Base-by-base conservation (phyloP, 2,888 invertebrate genomes). In the Drosophila birchii region DNA sequence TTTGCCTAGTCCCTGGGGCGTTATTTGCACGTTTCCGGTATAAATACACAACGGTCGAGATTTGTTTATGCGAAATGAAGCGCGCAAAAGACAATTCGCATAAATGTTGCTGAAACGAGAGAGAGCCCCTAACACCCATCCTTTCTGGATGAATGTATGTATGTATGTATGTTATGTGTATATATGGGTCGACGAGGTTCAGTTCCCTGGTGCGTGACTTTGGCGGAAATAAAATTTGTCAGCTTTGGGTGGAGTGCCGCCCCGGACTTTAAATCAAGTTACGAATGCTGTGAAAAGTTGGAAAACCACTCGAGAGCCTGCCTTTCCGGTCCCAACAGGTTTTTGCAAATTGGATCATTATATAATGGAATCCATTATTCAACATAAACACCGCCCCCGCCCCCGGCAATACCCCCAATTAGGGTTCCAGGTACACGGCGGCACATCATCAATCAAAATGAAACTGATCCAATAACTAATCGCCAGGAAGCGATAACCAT, bases 51-150 rank as follows among this genome's bases (percentile, higher is more conserved):
- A 85, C 86, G 80, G 75, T 79, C 62, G 87, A 87, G 86, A 87
- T 87, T 87, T 87, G 89, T 87, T 87, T 87, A 87, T 88, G 87
- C 87, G 89, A 87, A 87, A 88, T 87, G 86, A 87, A 87, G 88
- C 86, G 87, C 87, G 85, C 85, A 83, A 75, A 85, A 88, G 89
- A 87, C 86, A 87, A 87, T 87, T 87, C 84, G 89, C 85, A 88
- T 88, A 87, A 87, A 87, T 87, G 85, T 83, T 67, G 47, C 58
- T 59, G 44, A 57, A 61, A 39, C 73, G 39, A 39, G 49, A 39
- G 39, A 39, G 49, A 39, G 49, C 39, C 43, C 18, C 34, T 20
- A 16, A 26, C 23, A 49, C 20, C 16, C 36, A 6, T 12, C 59
- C 39, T 9, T 23, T 16, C 16, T 34, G 34, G n/a, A 47, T 47